Base-by-base conservation (phyloP, 2,888 invertebrate genomes). In the Augiades crinisus region DNA sequence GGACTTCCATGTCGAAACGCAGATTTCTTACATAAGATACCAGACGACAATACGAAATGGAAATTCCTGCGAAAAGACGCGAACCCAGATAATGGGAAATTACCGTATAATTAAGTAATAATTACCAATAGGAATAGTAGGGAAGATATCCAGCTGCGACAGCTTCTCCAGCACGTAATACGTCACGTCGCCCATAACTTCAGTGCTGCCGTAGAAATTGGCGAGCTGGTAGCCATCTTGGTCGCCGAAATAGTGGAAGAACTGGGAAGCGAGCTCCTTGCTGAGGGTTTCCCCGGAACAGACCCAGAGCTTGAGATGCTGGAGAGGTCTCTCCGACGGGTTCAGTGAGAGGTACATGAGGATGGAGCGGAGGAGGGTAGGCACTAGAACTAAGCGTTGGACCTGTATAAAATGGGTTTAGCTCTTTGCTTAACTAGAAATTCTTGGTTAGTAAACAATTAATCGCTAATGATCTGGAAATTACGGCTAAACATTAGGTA, bases 131-230 rank as follows among this genome's bases (percentile, higher is more conserved):
- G 97, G 96, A 43, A 97, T 92, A 62, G 94, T 95, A 5, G 92
- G 91, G 51, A 91, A 84, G 52, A 88, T 75, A 55, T 92, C 90
- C 53, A 95, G 66, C 59, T 95, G 93, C 3, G 88, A 89, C 8
- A 82, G 70, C 43, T 87, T 91, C 53, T 91, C 91, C 63, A 96
- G 87, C 0, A 94, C 89, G 62, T 94, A 93, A 67, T 92, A 96
- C 0, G 96, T 96, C 1, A 97, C 96, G 71, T 97, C 97, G 0
- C 96, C 97, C 94, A 97, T 96, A 0, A 96, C 93, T 76, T 98
- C 98, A 0, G 97, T 97, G 60, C 96, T 96, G 0, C 98, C 98
- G 67, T 97, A 97, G 70, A 97, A 96, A 72, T 97, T 98, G 46
- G 95, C 96, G 31, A 98, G 80, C 10, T 91, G 88, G 56, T 94